These are phyloP conservation scores for Passer montanus DNA, from an alignment of 2,113 vertebrate genomes.

Conservation along the genomic window DNA sequence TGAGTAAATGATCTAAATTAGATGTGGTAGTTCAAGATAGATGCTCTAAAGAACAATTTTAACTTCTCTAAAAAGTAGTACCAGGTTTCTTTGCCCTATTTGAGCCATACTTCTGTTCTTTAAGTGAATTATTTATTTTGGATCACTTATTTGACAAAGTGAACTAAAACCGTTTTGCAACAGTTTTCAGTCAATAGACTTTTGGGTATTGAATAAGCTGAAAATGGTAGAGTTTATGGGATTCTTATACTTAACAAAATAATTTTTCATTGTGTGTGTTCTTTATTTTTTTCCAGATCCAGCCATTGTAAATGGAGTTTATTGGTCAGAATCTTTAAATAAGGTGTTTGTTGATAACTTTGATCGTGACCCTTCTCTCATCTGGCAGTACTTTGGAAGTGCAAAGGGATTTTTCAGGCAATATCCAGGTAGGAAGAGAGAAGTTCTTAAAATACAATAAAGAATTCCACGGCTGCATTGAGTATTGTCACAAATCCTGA, in stretches of 20 bases:
- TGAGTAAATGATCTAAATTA: background rate
- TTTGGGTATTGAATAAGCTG: background rate
- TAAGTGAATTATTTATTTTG: background rate
- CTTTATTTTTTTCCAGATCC: conserved; percentile 77
- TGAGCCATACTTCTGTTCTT: background rate
- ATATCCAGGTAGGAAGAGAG: conserved; percentile 89
- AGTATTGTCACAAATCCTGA: background rate
- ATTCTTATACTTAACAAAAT: background rate
- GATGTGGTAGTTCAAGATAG: background rate
- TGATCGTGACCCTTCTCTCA: conserved; percentile 94
- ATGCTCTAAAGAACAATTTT: background rate
- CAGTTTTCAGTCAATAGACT: background rate
- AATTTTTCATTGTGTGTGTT: background rate
- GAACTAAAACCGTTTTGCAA: background rate
- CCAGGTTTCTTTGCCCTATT: background rate
- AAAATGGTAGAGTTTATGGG: background rate
- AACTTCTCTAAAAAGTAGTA: background rate
- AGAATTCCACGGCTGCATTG: background rate
- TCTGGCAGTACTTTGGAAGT: conserved; percentile 99
- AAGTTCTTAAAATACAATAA: background rate
- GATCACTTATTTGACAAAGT: background rate
- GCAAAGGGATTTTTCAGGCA: conserved; percentile 98
- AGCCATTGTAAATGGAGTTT: conserved; percentile 95
- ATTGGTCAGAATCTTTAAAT: conserved; percentile 98
- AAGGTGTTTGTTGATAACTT: conserved; percentile 98